Evolutionary conservation across 1,140 invertebrate genomes (phyloP).

Genomic region (Anagrus nilaparvatae): DNA sequence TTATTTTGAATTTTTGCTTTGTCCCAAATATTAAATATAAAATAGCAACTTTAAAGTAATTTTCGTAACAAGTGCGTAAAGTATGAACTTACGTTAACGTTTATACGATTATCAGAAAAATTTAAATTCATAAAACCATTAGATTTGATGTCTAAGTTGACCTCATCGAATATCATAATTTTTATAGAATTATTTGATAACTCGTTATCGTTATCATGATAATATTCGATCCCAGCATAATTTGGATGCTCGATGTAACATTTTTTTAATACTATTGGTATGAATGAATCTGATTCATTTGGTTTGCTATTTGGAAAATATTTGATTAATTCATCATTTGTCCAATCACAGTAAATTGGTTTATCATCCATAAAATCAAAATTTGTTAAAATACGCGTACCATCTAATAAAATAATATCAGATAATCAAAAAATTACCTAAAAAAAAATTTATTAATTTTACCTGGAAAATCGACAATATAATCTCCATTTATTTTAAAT

Average conservation of each 20-base stretch:
- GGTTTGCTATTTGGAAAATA: constrained; percentile 16
- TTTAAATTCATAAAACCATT: too few relatives aligned
- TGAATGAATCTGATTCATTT: constrained; percentile 34
- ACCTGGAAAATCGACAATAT: constrained; percentile 35
- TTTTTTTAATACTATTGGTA: constrained; percentile 39
- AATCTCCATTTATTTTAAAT: constrained; percentile 41
- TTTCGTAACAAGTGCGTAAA: too few relatives aligned
- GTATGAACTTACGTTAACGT: too few relatives aligned
- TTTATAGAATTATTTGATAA: too few relatives aligned
- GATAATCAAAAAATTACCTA: constrained; percentile 4
- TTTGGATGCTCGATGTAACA: constrained; percentile 42
- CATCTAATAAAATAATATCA: constrained; percentile 27
- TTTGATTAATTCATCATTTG: constrained; percentile 22
- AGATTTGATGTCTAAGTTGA: too few relatives aligned
- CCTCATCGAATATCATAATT: too few relatives aligned
- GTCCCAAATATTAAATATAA: too few relatives aligned
- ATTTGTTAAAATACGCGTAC: constrained; percentile 40
- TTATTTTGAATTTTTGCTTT: too few relatives aligned
- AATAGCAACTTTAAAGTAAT: too few relatives aligned
- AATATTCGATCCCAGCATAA: constrained; percentile 43
- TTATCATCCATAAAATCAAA: constrained; percentile 34
- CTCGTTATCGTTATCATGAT: too few relatives aligned
- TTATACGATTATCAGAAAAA: too few relatives aligned
- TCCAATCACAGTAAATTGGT: constrained; percentile 27
- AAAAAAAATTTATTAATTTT: constrained; percentile 10